Evolutionary conservation across 2,797 vertebrate species (phyloP).

Genomic region (Halcyon chelicuti): DNA sequence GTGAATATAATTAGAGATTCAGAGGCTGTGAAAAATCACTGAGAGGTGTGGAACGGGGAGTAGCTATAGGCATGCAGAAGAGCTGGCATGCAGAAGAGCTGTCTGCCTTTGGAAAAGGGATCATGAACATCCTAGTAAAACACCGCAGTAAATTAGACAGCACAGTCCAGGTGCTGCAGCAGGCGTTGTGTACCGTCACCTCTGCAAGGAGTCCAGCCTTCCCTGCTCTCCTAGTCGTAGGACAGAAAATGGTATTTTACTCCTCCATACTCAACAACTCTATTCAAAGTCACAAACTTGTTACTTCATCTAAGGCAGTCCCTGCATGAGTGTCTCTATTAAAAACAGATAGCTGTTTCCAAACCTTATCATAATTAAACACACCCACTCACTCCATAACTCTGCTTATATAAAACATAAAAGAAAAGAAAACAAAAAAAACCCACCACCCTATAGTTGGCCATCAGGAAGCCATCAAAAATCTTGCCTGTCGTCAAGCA

Average conservation of each 20-base stretch:
- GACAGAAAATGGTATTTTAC: background rate
- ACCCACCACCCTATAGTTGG: background rate
- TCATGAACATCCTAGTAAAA: background rate
- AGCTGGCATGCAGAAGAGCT: background rate
- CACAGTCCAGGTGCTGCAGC: background rate
- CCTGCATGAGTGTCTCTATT: background rate
- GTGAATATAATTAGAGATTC: background rate
- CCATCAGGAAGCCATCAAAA: background rate
- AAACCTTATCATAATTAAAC: background rate
- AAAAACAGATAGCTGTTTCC: background rate
- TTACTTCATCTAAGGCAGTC: background rate
- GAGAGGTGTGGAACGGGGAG: background rate
- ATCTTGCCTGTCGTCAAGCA: background rate
- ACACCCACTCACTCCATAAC: background rate
- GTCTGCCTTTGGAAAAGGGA: background rate
- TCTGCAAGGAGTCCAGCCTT: background rate
- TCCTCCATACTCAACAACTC: background rate
- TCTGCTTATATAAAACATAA: background rate
- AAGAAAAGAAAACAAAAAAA: background rate
- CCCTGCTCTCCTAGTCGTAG: background rate
- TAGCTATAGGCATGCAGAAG: background rate
- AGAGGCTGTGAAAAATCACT: background rate
- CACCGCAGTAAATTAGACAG: background rate
- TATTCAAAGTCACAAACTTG: background rate
- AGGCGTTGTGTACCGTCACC: fast-evolving